phyloP scores from a whole-genome alignment of 2,113 vertebrate genomes.

The Ornithorhynchus anatinus region DNA sequence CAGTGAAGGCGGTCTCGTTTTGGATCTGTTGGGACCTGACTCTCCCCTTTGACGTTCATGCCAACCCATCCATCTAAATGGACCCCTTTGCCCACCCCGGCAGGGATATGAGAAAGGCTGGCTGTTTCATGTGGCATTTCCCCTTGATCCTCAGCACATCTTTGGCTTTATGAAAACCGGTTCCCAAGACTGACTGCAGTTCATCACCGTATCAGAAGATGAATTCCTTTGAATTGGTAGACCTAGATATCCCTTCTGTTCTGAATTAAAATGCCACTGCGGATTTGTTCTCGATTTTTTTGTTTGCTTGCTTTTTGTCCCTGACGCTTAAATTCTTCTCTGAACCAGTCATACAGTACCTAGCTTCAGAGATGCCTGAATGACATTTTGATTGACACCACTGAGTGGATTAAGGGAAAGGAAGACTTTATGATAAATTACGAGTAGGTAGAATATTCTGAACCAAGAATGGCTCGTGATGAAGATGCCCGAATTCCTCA shows the following conservation, averaged over 20 bases:
- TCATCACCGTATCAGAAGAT: conserved; percentile 12
- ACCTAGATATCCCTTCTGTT: not conserved
- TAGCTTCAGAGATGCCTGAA: fast-evolving
- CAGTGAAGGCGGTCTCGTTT: too few relatives aligned
- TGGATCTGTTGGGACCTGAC: too few relatives aligned
- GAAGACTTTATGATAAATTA: not conserved
- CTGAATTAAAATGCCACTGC: not conserved
- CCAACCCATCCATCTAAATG: conserved; percentile 12
- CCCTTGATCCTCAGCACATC: conserved; percentile 36
- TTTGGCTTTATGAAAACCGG: not conserved
- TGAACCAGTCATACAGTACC: not conserved
- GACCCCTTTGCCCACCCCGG: conserved; percentile 24
- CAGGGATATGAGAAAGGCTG: conserved; percentile 16
- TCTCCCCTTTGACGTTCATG: conserved; percentile 1
- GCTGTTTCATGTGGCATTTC: conserved; percentile 40
- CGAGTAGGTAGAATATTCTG: conserved; percentile 11
- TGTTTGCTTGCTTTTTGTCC: not conserved
- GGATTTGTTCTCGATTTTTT: not conserved
- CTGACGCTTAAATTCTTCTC: too few relatives aligned
- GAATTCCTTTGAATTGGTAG: not conserved
- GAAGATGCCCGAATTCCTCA: not conserved
- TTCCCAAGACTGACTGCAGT: conserved; percentile 8
- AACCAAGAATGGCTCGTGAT: not conserved
- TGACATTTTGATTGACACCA: not conserved
- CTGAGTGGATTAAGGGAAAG: not conserved